phyloP scores from a whole-genome alignment of 2,113 vertebrate species.

The Zosterops hypoxanthus region DNA sequence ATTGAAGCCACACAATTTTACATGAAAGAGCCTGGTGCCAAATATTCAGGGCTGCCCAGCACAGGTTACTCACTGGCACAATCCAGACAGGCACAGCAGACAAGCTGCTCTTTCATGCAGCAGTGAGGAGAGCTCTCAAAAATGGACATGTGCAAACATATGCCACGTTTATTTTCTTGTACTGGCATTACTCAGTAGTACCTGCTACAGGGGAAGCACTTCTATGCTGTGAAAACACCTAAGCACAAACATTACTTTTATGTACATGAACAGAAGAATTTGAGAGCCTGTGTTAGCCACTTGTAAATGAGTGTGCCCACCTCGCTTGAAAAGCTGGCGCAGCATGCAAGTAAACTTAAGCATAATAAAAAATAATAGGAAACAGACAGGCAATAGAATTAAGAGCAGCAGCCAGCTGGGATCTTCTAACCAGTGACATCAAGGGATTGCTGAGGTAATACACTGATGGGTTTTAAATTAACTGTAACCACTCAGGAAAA shows the following conservation, averaged over 20 bases:
- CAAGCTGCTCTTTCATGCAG: conserved; percentile 30
- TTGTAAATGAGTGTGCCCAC: conserved; percentile 22
- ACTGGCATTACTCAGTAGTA: neutral
- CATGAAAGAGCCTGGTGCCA: neutral
- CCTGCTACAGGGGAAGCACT: neutral
- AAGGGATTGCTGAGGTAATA: conserved; percentile 72
- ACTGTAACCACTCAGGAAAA: conserved; percentile 70
- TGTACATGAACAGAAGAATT: neutral
- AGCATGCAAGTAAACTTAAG: conserved; percentile 21
- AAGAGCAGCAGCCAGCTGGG: conserved; percentile 65
- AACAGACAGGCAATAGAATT: conserved; percentile 61
- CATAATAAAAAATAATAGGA: conserved; percentile 65
- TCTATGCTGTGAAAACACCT: neutral
- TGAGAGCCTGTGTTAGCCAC: neutral
- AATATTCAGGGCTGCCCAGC: neutral
- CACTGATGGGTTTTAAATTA: conserved; percentile 70
- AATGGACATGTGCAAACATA: neutral
- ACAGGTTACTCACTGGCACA: neutral
- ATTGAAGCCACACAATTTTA: neutral
- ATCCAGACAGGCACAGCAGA: neutral
- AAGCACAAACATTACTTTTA: neutral
- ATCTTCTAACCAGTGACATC: conserved; percentile 71
- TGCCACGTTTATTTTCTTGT: neutral
- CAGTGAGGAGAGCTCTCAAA: neutral
- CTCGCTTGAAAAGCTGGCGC: neutral